Base-by-base conservation (phyloP, 2,113 vertebrate genomes). In the Grammomys surdaster region DNA sequence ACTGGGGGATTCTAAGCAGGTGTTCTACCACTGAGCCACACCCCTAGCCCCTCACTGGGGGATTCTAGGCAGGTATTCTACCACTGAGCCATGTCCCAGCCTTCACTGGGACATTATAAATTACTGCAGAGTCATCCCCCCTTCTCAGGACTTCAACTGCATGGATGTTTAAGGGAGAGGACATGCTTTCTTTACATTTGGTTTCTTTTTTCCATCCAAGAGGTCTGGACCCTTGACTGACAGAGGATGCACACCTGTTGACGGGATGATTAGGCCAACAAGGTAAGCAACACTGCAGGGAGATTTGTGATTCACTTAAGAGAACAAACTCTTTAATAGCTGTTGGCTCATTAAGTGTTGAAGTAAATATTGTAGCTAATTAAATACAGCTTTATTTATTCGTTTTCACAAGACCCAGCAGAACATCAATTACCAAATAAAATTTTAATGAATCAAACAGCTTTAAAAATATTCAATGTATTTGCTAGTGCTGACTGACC, bases 301-400 rank as follows among this genome's bases (percentile, higher is more conserved):
- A 92, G 67, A 95, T 36, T 86, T 60, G 73, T 82, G 40, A 60
- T 77, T 70, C 88, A 77, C 86, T 78, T 92, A 95, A 60, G 58
- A 96, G 95, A 95, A 96, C 85, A 87, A 92, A 96, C 88, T 92
- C 93, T 90, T 93, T 88, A 89, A 93, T 89, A 94, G 96, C 88
- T 82, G 67, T 97, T 91, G 80, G 82, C 92, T 95, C 95, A 97
- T 97, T 96, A 96, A 89, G n/a, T 94, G 77, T 75, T 40, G 94
- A 95, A 91, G 94, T 95, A 97, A 97, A 97, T 95, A 97, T 60
- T 94, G 94, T 36, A 94, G 89, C 89, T 97, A 94, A 97, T 96
- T 95, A 97, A 98, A 97, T 88, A 96, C 77, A 94, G 93, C 24
- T 91, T 97, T 97, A 97, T 93, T 95, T 96, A 96, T 95, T 92